Percentiles rank a stretch among this genome's conserved stretches.
Conservation (phyloP, 2,888 invertebrate genomes). For the Ennomos erosarius region DNA sequence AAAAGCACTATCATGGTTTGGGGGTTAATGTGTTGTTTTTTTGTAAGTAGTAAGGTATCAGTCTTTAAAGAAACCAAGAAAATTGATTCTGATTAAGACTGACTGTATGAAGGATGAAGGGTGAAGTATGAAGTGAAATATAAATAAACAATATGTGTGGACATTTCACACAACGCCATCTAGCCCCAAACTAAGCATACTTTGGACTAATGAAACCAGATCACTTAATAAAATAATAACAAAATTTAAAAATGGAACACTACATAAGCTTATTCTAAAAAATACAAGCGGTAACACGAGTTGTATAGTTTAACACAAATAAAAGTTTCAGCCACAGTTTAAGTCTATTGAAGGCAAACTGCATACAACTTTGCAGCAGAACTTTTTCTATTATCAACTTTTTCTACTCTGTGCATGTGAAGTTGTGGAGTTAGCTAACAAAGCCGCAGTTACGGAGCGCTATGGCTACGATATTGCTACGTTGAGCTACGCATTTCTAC, state of each 20-base stretch:
- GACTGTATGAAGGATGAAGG: no score
- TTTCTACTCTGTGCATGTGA: constrained; percentile 23
- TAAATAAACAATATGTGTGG: no score
- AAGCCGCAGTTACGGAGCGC: constrained; percentile 12
- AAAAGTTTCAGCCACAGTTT: constrained; percentile 36
- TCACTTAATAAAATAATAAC: not conserved
- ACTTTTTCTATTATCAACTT: constrained; percentile 44
- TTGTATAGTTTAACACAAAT: constrained; percentile 19
- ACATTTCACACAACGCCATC: no score
- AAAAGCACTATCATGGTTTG: no score
- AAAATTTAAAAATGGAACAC: not conserved
- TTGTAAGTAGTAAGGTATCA: no score
- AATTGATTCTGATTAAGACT: no score
- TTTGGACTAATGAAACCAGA: no score
- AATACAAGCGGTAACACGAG: constrained; percentile 11
- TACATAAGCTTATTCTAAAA: not conserved
- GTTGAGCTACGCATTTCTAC: not conserved
- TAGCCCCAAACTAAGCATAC: no score
- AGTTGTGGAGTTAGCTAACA: constrained; percentile 14
- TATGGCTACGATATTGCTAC: constrained; percentile 12
- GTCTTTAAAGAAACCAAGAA: no score
- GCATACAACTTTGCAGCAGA: constrained; percentile 28
- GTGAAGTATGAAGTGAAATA: no score
- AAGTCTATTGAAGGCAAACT: constrained; percentile 35
- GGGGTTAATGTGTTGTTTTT: no score